phyloP scores from a whole-genome alignment of 2,888 invertebrate species.

The Crocallis elinguaria region DNA sequence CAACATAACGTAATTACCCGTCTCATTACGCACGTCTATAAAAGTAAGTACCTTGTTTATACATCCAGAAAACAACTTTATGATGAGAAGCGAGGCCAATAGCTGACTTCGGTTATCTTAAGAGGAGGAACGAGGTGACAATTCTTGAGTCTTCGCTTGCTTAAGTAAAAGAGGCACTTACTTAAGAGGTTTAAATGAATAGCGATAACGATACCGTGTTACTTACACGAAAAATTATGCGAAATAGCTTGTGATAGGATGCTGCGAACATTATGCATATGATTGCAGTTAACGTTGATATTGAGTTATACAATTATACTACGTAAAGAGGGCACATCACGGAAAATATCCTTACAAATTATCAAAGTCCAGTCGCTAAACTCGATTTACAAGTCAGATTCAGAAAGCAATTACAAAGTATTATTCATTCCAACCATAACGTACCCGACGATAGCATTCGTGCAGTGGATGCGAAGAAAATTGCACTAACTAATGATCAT shows the following conservation, averaged over 20 bases:
- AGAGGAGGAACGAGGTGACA: conserved; percentile 62
- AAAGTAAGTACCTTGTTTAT: conserved; percentile 43
- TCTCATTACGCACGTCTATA: conserved; percentile 29
- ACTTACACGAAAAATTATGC: conserved; percentile 45
- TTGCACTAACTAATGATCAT: conserved; percentile 81
- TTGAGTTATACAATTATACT: conserved; percentile 46
- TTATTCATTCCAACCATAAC: conserved; percentile 69
- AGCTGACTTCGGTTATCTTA: conserved; percentile 57
- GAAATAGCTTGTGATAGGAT: conserved; percentile 47
- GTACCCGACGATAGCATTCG: conserved; percentile 64
- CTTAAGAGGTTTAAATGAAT: conserved; percentile 56
- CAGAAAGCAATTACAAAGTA: conserved; percentile 70
- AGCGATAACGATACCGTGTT: conserved; percentile 44
- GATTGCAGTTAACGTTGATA: conserved; percentile 45
- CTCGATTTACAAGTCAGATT: conserved; percentile 63
- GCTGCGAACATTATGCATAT: conserved; percentile 53
- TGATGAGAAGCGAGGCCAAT: conserved; percentile 35
- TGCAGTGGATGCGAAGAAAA: conserved; percentile 77
- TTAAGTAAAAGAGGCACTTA: conserved; percentile 55
- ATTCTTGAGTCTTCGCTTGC: conserved; percentile 49
- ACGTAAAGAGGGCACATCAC: conserved; percentile 58
- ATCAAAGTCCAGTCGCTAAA: conserved; percentile 57
- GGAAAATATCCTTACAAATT: conserved; percentile 54
- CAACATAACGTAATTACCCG: conserved; percentile 22
- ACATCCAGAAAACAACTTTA: conserved; percentile 40